Percentiles rank a stretch among this genome's conserved stretches.
These are phyloP conservation scores for Calosoma granatense DNA, from an alignment of 1,140 invertebrate genomes.

Conservation along the genomic window DNA sequence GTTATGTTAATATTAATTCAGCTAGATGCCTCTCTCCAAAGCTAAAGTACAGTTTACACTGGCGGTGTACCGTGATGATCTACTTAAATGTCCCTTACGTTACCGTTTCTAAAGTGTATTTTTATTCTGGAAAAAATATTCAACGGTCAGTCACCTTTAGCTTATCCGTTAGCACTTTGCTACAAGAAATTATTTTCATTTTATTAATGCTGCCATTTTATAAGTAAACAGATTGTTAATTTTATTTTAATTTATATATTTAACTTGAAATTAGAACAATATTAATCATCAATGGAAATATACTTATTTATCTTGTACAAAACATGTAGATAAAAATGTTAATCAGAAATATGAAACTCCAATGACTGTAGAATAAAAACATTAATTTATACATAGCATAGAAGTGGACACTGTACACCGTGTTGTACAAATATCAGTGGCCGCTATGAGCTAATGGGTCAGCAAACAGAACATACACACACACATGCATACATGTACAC, in stretches of 20 bases:
- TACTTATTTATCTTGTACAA: too few relatives aligned
- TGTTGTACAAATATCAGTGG: too few relatives aligned
- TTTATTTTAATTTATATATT: background rate
- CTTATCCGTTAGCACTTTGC: background rate
- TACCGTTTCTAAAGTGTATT: background rate
- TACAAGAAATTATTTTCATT: background rate
- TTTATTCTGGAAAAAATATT: too few relatives aligned
- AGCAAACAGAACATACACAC: too few relatives aligned
- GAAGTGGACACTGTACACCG: too few relatives aligned
- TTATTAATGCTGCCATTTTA: background rate
- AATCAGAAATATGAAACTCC: too few relatives aligned
- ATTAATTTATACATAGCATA: too few relatives aligned
- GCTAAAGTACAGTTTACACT: background rate
- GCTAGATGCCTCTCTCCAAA: background rate
- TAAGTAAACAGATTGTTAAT: background rate
- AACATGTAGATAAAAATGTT: too few relatives aligned
- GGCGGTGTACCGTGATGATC: background rate
- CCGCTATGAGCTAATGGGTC: too few relatives aligned
- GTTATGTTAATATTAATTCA: background rate
- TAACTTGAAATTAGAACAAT: background rate
- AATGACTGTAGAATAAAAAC: too few relatives aligned
- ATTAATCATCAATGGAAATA: too few relatives aligned
- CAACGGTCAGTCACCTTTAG: background rate
- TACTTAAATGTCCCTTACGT: background rate
- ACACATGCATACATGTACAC: too few relatives aligned